phyloP scores from a whole-genome alignment of 2,888 invertebrate species.

The Bedellia somnulentella region DNA sequence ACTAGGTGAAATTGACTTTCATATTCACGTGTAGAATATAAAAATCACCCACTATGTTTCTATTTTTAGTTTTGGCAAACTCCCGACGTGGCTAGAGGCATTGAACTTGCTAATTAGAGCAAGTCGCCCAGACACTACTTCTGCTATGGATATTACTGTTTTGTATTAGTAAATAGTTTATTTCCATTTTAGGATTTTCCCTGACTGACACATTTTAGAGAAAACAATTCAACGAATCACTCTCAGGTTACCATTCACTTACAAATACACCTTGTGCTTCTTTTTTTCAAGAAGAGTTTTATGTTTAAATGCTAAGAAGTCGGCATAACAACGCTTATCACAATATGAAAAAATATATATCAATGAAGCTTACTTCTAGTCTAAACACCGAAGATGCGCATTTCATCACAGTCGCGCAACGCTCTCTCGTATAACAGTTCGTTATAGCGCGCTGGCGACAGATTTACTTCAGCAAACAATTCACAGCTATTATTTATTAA shows the following conservation, averaged over 20 bases:
- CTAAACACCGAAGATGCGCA: slow-evolving; percentile 42
- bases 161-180: too few species aligned
- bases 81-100: slow-evolving; percentile 37
- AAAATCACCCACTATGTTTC: slow-evolving; percentile 53
- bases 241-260: too few species aligned
- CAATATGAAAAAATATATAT: slow-evolving; percentile 61
- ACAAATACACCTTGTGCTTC: slow-evolving; percentile 34
- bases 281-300: too few species aligned
- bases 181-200: too few species aligned
- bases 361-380: slow-evolving; percentile 56
- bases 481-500: too few species aligned
- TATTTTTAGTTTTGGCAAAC: slow-evolving; percentile 10
- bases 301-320: slow-evolving; percentile 47
- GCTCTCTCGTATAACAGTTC: too few species aligned
- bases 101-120: slow-evolving; percentile 51
- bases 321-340: slow-evolving; percentile 60
- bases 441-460: too few species aligned
- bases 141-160: neutral
- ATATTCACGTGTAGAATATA: slow-evolving; percentile 38
- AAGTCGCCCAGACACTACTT: slow-evolving; percentile 48
- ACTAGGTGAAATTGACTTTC: slow-evolving; percentile 57
- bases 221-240: too few species aligned
- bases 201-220: too few species aligned
- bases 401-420: slow-evolving; percentile 51
- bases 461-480: slow-evolving; percentile 47